These are phyloP conservation scores for Trichoplax adhaerens DNA, from an alignment of 37 sponge, comb jelly and placozoan species.

Conservation along the genomic window DNA sequence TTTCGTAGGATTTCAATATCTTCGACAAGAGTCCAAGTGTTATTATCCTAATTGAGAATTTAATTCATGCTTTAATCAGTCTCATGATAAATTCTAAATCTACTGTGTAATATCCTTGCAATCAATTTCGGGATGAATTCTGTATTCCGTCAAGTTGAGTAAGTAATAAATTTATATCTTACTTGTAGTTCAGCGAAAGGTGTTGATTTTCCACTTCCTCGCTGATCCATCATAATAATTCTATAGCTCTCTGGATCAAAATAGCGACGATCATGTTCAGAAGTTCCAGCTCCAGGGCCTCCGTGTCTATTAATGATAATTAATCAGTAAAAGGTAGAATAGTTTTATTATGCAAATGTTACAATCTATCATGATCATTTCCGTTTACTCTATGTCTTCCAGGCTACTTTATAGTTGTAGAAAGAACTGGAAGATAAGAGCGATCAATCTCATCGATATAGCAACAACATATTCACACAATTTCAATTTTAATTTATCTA, in stretches of 20 bases:
- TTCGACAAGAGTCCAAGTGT: constrained; percentile 40
- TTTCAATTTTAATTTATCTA: too few species aligned
- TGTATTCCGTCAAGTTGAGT: too few species aligned
- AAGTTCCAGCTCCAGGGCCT: constrained; percentile 40
- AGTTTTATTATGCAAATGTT: too few species aligned
- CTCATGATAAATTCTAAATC: too few species aligned
- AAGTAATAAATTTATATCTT: not conserved
- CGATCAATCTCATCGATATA: too few species aligned
- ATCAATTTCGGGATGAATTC: too few species aligned
- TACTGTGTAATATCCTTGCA: too few species aligned
- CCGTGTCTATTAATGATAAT: constrained; percentile 25
- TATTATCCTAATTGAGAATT: constrained; percentile 30
- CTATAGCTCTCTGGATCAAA: constrained; percentile 42
- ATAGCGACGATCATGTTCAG: constrained; percentile 7
- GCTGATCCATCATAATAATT: constrained; percentile 37
- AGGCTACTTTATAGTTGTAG: too few species aligned
- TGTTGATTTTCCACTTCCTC: constrained; percentile 37
- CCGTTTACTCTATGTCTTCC: too few species aligned
- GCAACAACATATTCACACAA: too few species aligned
- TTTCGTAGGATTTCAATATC: constrained; percentile 35
- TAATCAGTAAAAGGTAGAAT: not conserved
- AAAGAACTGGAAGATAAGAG: too few species aligned
- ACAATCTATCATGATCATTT: too few species aligned
- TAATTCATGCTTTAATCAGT: not conserved
- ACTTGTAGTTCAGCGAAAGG: constrained; percentile 39